These are phyloP conservation scores for Todiramphus chloris DNA, from an alignment of 2,113 vertebrate genomes.

Conservation along the genomic window DNA sequence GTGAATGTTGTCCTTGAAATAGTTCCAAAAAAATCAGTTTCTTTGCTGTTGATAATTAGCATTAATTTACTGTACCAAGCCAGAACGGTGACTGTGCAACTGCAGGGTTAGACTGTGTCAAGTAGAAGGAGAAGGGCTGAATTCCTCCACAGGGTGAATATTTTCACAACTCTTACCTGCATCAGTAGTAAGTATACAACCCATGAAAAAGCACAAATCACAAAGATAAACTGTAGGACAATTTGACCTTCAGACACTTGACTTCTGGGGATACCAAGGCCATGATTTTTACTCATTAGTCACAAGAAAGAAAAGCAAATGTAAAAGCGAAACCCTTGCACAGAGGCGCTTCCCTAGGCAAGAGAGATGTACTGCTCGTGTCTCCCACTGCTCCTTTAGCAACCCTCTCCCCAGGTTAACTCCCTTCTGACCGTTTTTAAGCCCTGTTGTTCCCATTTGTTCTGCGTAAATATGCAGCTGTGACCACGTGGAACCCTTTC, in stretches of 20 bases:
- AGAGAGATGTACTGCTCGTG: background rate
- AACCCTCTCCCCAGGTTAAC: background rate
- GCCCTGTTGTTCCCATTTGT: background rate
- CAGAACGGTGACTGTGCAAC: background rate
- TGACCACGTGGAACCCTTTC: background rate
- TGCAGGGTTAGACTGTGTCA: background rate
- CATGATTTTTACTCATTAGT: background rate
- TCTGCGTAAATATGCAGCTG: background rate
- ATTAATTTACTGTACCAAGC: background rate
- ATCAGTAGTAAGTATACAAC: background rate
- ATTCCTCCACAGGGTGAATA: background rate
- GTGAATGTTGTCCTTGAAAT: background rate
- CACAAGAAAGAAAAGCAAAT: background rate
- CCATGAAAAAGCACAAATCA: background rate
- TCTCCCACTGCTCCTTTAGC: background rate
- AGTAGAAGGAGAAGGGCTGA: background rate
- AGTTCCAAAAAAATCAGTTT: background rate
- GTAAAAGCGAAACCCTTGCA: background rate
- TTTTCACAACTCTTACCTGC: background rate
- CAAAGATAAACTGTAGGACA: background rate
- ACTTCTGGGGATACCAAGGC: background rate
- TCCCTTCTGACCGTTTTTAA: background rate
- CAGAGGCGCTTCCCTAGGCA: background rate
- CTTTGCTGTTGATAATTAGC: background rate
- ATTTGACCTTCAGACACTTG: background rate